These are phyloP conservation scores for Phrynocephalus forsythii DNA, from an alignment of 2,797 vertebrate species.

Conservation along the genomic window DNA sequence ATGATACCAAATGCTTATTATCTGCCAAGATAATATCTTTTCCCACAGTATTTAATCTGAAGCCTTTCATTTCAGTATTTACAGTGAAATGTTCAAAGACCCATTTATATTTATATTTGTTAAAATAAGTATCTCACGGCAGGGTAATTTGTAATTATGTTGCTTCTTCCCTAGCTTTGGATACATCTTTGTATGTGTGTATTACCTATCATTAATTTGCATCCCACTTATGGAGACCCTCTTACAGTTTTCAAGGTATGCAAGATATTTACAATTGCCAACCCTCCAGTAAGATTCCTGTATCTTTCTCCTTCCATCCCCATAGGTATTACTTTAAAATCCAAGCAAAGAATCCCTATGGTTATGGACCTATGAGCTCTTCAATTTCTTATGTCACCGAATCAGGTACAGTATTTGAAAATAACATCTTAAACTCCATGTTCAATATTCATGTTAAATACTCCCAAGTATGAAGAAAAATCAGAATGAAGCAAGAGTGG, in stretches of 20 bases:
- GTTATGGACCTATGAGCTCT: slow-evolving; percentile 92
- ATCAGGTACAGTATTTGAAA: slow-evolving; percentile 85
- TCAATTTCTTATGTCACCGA: slow-evolving; percentile 94
- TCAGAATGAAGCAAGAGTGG: too few species aligned
- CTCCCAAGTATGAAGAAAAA: neutral
- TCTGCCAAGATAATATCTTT: neutral
- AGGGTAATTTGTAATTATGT: neutral
- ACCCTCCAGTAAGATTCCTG: too few species aligned
- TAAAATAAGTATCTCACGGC: neutral
- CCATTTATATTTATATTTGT: neutral
- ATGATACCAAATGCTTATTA: neutral
- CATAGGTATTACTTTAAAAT: slow-evolving; percentile 98
- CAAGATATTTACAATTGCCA: too few species aligned
- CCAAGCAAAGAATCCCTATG: slow-evolving; percentile 94
- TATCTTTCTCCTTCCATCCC: slow-evolving; percentile 1
- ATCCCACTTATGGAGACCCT: too few species aligned
- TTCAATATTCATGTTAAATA: neutral
- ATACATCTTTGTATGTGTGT: too few species aligned
- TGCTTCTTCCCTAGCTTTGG: neutral
- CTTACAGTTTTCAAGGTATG: too few species aligned
- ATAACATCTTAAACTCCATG: slow-evolving; percentile 49
- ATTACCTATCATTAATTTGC: too few species aligned
- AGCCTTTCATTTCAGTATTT: neutral
- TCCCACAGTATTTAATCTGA: neutral
- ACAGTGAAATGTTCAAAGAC: neutral